These are phyloP conservation scores for Criorhina ranunculi DNA, from an alignment of 2,888 invertebrate species.

Conservation along the genomic window DNA sequence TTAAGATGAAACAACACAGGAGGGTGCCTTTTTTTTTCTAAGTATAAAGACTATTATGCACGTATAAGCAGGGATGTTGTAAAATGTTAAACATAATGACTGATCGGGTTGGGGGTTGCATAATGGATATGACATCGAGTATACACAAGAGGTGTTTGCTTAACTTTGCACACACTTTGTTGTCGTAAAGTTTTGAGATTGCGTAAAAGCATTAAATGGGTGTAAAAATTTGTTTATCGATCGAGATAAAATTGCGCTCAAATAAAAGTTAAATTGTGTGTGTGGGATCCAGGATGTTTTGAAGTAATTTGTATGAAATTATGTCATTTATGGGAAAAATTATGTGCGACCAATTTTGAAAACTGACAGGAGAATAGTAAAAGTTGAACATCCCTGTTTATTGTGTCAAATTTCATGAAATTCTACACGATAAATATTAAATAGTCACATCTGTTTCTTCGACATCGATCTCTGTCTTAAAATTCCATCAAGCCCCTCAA, in stretches of 20 bases:
- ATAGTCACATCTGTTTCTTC: neutral
- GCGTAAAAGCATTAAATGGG: slow-evolving; percentile 21
- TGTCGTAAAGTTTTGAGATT: slow-evolving; percentile 12
- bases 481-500: neutral
- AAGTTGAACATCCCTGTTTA: no score
- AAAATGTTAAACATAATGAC: slow-evolving; percentile 37
- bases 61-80: slow-evolving; percentile 13
- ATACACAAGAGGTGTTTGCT: slow-evolving; percentile 10
- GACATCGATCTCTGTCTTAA: neutral
- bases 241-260: neutral
- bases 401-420: no score
- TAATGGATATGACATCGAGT: slow-evolving; percentile 17
- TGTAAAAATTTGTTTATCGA: slow-evolving; percentile 14
- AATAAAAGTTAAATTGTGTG: slow-evolving; percentile 14
- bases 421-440: no score
- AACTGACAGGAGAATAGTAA: no score
- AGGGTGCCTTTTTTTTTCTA: neutral
- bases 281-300: neutral
- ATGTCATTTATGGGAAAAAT: no score
- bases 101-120: neutral
- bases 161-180: slow-evolving; percentile 4
- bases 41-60: neutral
- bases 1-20: slow-evolving; percentile 20
- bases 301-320: no score
- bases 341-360: no score